These are phyloP conservation scores for Corythornis vintsioides DNA, from an alignment of 2,113 vertebrate species.

Conservation along the genomic window DNA sequence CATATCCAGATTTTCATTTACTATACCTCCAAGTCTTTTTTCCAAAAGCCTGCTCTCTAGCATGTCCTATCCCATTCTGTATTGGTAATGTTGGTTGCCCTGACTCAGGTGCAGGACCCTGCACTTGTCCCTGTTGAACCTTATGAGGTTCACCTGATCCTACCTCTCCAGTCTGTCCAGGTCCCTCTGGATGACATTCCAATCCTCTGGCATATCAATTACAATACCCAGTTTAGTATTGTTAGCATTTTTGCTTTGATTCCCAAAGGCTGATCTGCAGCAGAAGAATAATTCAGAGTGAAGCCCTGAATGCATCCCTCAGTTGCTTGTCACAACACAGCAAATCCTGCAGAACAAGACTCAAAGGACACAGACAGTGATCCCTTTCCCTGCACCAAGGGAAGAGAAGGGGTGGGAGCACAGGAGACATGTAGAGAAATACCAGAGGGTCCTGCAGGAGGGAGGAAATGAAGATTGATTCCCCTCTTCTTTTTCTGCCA, in stretches of 20 bases:
- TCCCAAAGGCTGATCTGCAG: not conserved
- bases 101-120: too few relatives aligned
- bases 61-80: too few relatives aligned
- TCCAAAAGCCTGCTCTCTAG: too few relatives aligned
- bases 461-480: not conserved
- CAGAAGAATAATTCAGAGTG: not conserved
- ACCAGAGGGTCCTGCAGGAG: not conserved
- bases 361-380: not conserved
- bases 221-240: too few relatives aligned
- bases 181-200: too few relatives aligned
- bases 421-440: not conserved
- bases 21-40: too few relatives aligned
- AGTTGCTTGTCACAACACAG: not conserved
- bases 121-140: too few relatives aligned
- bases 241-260: not conserved
- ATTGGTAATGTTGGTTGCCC: too few relatives aligned
- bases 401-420: not conserved
- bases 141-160: too few relatives aligned
- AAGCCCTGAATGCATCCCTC: not conserved
- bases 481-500: not conserved
- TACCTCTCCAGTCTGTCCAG: too few relatives aligned
- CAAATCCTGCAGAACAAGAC: not conserved
- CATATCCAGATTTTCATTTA: too few relatives aligned
- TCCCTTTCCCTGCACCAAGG: accelerated
- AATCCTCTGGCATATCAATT: too few relatives aligned